These are phyloP conservation scores for Uloborus plumipes DNA, from an alignment of 2,888 invertebrate species.

Conservation along the genomic window DNA sequence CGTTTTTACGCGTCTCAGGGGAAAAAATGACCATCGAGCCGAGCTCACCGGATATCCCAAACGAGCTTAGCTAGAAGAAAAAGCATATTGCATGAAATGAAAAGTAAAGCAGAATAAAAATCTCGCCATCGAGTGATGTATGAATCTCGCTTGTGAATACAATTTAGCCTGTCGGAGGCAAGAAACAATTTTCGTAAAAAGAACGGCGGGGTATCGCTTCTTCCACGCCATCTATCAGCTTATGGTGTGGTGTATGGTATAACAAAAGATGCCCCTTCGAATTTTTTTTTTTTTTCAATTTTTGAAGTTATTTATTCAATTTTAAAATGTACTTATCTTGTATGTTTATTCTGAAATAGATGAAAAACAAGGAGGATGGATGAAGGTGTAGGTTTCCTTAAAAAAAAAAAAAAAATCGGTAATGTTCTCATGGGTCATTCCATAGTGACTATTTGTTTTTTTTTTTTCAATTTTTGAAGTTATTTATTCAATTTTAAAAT, in stretches of 20 bases:
- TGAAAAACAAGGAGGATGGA: too few species aligned
- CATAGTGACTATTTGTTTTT: too few species aligned
- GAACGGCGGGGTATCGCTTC: conserved; percentile 51
- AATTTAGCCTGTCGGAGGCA: conserved; percentile 50
- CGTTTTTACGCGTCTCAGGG: too few species aligned
- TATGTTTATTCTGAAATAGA: too few species aligned
- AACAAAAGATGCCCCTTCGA: conserved; percentile 24
- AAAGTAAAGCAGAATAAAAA: conserved; percentile 36
- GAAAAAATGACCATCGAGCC: too few species aligned
- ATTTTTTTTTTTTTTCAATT: conserved; percentile 60
- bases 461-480: too few species aligned
- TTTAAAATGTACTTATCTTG: too few species aligned
- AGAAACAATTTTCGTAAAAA: conserved; percentile 61
- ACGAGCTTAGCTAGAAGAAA: conserved; percentile 12
- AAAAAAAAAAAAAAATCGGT: too few species aligned
- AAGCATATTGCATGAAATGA: background rate
- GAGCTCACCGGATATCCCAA: conserved; percentile 22
- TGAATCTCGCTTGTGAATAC: conserved; percentile 47
- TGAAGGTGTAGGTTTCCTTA: too few species aligned
- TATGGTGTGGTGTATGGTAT: conserved; percentile 48
- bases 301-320: conserved; percentile 1
- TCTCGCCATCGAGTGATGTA: conserved; percentile 45
- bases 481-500: too few species aligned
- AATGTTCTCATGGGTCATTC: too few species aligned
- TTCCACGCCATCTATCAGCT: conserved; percentile 58